Evolutionary conservation across 2,797 vertebrate species (phyloP).

Genomic region (Myiothlypis coronata): DNA sequence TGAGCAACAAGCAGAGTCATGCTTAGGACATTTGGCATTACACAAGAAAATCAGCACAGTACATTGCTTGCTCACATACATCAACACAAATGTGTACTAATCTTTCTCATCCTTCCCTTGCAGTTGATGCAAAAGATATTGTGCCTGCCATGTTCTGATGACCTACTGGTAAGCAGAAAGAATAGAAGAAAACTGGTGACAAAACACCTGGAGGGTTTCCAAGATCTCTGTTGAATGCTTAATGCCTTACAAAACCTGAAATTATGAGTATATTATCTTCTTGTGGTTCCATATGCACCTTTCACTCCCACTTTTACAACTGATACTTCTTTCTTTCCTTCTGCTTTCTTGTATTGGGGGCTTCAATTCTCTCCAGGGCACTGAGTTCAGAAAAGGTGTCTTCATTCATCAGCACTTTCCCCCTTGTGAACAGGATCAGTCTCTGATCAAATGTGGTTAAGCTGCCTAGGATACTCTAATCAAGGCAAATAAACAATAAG

Average conservation of each 20-base stretch:
- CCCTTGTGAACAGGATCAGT: not conserved
- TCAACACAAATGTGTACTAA: not conserved
- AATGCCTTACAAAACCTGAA: not conserved
- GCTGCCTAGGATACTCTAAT: not conserved
- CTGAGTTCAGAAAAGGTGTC: not conserved
- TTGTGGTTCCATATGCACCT: not conserved
- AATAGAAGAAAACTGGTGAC: not conserved
- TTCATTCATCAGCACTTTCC: not conserved
- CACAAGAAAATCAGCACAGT: not conserved
- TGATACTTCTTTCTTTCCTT: not conserved
- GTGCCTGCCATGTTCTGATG: not conserved
- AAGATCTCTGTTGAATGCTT: not conserved
- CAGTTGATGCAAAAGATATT: not conserved
- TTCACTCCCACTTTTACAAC: not conserved
- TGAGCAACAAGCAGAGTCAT: not conserved
- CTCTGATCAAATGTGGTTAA: not conserved
- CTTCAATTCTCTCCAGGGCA: not conserved
- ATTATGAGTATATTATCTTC: not conserved
- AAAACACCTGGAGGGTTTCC: not conserved
- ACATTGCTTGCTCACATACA: not conserved
- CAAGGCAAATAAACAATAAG: not conserved
- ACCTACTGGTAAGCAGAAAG: not conserved
- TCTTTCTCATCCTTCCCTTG: not conserved
- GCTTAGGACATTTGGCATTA: not conserved
- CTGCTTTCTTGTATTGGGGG: not conserved